Evolutionary conservation across 2,113 vertebrate genomes (phyloP).

Genomic region (Zapornia atra): DNA sequence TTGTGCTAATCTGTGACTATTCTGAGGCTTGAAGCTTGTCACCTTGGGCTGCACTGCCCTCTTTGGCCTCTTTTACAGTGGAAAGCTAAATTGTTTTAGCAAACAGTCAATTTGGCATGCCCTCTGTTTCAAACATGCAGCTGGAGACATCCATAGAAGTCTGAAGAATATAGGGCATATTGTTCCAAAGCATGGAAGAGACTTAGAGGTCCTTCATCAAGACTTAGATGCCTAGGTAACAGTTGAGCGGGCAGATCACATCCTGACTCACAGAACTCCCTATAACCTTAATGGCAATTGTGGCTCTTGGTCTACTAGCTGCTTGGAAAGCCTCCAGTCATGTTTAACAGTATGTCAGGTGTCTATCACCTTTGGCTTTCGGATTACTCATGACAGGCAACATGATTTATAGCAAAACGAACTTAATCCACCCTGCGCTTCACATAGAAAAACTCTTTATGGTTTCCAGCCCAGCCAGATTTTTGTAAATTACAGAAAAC

Average conservation of each 20-base stretch:
- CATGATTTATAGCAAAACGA: constrained; percentile 11
- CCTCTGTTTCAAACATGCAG: not conserved
- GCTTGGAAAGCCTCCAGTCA: not conserved
- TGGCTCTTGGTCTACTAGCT: not conserved
- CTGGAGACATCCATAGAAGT: not conserved
- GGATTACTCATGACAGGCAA: not conserved
- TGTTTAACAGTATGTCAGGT: not conserved
- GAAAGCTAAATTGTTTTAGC: not conserved
- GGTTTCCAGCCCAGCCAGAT: not conserved
- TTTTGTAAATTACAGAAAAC: not conserved
- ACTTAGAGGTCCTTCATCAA: not conserved
- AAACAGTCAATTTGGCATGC: not conserved
- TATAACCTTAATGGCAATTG: not conserved
- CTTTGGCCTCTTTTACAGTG: constrained; percentile 41
- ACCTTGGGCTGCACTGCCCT: constrained; percentile 58
- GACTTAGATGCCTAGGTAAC: not conserved
- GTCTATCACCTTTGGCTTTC: not conserved
- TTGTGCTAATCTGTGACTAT: constrained; percentile 4
- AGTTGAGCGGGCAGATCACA: not conserved
- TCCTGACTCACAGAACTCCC: not conserved
- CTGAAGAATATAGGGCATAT: not conserved
- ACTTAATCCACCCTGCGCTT: not conserved
- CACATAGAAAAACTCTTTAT: not conserved
- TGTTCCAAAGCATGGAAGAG: not conserved
- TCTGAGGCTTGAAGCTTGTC: not conserved